Percentiles rank a stretch among this genome's conserved stretches.
Conservation (phyloP, 2,888 invertebrate genomes). For the Hydrotaea diabolus region DNA sequence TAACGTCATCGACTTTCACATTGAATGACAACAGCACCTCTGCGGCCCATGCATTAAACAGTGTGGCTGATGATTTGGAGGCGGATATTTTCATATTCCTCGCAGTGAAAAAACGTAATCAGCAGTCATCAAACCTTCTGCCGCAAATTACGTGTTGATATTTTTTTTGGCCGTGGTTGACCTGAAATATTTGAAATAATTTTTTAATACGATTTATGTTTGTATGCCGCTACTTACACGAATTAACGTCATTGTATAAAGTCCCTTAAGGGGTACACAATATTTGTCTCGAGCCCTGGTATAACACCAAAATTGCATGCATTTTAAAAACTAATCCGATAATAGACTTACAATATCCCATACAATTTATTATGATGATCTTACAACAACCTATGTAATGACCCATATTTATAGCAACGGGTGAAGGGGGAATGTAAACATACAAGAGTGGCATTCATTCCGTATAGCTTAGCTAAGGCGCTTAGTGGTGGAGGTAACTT, state of each 20-base stretch:
- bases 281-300: not conserved
- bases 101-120: too few relatives aligned
- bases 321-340: not conserved
- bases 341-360: not conserved
- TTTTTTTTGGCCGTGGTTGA: too few relatives aligned
- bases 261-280: not conserved
- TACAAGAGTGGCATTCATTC: too few relatives aligned
- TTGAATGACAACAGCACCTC: too few relatives aligned
- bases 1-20: too few relatives aligned
- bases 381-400: not conserved
- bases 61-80: too few relatives aligned
- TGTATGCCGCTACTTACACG: not conserved
- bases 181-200: too few relatives aligned
- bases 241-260: not conserved
- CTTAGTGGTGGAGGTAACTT: not conserved
- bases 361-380: not conserved
- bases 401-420: not conserved
- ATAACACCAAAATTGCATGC: not conserved
- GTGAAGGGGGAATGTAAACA: slow-evolving; percentile 25
- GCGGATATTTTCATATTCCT: too few relatives aligned
- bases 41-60: too few relatives aligned
- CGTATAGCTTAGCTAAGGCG: not conserved
- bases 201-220: too few relatives aligned
- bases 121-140: too few relatives aligned
- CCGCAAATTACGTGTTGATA: too few relatives aligned